Evolutionary conservation across 2,113 vertebrate species (phyloP).

Genomic region (Meriones unguiculatus): DNA sequence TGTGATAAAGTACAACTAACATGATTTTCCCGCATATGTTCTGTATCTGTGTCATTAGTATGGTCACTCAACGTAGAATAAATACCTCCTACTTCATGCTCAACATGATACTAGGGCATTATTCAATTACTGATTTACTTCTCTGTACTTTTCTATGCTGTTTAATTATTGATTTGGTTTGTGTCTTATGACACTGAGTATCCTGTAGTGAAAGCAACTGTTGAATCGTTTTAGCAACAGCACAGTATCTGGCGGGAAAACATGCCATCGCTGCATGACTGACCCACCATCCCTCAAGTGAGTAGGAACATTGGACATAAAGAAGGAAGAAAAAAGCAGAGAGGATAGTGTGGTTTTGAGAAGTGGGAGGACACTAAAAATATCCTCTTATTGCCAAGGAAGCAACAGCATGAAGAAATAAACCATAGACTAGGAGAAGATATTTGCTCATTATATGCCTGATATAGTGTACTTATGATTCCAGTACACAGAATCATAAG

Average conservation of each 20-base stretch:
- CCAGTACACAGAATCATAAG: not conserved
- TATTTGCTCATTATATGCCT: not conserved
- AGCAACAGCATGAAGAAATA: not conserved
- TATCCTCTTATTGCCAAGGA: not conserved
- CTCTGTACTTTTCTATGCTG: not conserved
- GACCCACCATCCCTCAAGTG: not conserved
- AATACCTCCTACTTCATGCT: not conserved
- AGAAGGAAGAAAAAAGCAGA: not conserved
- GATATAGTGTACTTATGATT: too few species aligned
- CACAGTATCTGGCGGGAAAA: conserved; percentile 1
- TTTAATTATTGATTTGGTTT: not conserved
- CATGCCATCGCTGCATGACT: not conserved
- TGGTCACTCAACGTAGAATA: not conserved
- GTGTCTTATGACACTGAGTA: not conserved
- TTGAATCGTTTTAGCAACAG: not conserved
- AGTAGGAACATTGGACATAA: not conserved
- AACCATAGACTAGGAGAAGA: not conserved
- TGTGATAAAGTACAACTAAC: not conserved
- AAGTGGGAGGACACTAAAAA: not conserved
- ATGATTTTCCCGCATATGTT: not conserved
- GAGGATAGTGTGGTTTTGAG: not conserved
- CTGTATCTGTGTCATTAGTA: not conserved
- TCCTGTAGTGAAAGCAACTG: not conserved
- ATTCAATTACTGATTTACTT: conserved; percentile 2
- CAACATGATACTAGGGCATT: not conserved